phyloP scores from a whole-genome alignment of 2,113 vertebrate species.

The Neogobius melanostomus region DNA sequence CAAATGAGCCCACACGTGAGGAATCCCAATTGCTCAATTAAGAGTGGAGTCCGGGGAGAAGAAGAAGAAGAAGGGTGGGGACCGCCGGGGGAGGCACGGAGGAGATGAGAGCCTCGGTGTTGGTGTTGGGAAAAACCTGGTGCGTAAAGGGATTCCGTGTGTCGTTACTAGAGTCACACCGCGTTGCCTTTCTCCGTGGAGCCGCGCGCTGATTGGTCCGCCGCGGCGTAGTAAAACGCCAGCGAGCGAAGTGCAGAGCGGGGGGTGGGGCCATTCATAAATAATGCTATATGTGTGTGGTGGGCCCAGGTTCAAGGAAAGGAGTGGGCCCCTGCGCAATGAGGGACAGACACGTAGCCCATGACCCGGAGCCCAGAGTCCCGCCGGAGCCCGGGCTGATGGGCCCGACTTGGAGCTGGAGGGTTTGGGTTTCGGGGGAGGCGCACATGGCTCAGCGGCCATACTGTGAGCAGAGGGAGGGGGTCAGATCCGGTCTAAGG shows the following conservation, averaged over 20 bases:
- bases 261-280: slow-evolving; percentile 71
- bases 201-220: slow-evolving; percentile 72
- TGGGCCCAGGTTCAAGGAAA: slow-evolving; percentile 33
- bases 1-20: slow-evolving; percentile 99
- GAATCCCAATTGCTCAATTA: slow-evolving; percentile 95
- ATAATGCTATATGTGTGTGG: slow-evolving; percentile 39
- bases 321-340: slow-evolving; percentile 46
- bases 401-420: neutral
- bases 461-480: too few species aligned
- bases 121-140: slow-evolving; percentile 67
- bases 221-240: slow-evolving; percentile 69
- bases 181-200: slow-evolving; percentile 66
- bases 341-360: slow-evolving; percentile 62
- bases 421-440: too few species aligned
- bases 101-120: slow-evolving; percentile 65
- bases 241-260: slow-evolving; percentile 57
- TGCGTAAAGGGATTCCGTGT: slow-evolving; percentile 73
- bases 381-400: slow-evolving; percentile 24
- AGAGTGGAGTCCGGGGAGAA: slow-evolving; percentile 78
- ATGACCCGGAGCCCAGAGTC: slow-evolving; percentile 24
- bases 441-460: too few species aligned
- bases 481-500: too few species aligned
- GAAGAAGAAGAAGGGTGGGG: slow-evolving; percentile 44
- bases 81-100: slow-evolving; percentile 60
- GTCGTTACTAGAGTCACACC: slow-evolving; percentile 74